Conservation (phyloP, 1,140 invertebrate genomes). For the Drosophila ohnishii region DNA sequence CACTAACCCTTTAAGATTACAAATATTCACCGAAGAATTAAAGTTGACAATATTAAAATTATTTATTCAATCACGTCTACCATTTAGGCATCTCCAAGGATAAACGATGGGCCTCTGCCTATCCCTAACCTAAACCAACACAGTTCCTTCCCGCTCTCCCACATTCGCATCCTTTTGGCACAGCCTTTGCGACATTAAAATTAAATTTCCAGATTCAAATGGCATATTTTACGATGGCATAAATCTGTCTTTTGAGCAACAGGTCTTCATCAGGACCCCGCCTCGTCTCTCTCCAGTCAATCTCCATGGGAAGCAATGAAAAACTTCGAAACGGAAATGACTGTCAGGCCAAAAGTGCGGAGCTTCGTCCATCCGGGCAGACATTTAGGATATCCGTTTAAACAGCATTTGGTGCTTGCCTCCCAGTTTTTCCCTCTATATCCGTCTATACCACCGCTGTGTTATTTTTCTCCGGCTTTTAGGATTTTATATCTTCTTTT, state of each 20-base stretch:
- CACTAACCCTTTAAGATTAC: not conserved
- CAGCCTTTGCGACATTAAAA: slow-evolving; percentile 43
- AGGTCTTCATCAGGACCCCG: slow-evolving; percentile 40
- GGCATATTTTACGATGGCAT: slow-evolving; percentile 63
- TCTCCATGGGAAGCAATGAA: slow-evolving; percentile 50
- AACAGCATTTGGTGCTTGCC: slow-evolving; percentile 37
- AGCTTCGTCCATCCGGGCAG: slow-evolving; percentile 40
- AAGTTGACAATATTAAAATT: not conserved
- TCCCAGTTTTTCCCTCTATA: slow-evolving; percentile 7
- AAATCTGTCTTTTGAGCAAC: slow-evolving; percentile 60
- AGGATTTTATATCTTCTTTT: slow-evolving; percentile 22
- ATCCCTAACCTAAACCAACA: slow-evolving; percentile 9
- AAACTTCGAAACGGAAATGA: slow-evolving; percentile 67
- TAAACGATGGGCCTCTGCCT: not conserved
- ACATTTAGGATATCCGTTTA: slow-evolving; percentile 70
- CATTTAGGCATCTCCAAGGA: not conserved
- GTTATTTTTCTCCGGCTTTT: slow-evolving; percentile 24
- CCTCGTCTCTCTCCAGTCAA: not conserved
- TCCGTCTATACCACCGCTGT: slow-evolving; percentile 18
- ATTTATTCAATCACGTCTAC: not conserved
- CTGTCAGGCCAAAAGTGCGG: slow-evolving; percentile 61
- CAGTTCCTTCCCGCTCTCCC: not conserved
- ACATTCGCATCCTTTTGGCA: slow-evolving; percentile 16
- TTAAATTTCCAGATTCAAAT: slow-evolving; percentile 67
- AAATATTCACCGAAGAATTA: not conserved